Evolutionary conservation across 2,797 vertebrate genomes (phyloP).

Genomic region (Lacerta bilineata): DNA sequence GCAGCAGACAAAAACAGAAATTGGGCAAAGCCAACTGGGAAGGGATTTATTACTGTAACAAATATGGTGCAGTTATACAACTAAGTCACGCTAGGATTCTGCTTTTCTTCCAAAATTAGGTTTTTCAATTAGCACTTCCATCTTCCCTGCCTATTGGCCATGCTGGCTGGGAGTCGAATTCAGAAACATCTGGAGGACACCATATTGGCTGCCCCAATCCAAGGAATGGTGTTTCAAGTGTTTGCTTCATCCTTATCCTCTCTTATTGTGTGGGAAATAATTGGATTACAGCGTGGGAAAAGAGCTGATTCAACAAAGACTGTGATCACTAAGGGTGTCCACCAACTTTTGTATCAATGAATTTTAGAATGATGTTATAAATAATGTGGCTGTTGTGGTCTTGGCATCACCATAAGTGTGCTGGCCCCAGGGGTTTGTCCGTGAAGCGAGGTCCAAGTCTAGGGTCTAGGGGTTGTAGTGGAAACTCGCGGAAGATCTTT

Average conservation of each 20-base stretch:
- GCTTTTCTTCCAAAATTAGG: neutral
- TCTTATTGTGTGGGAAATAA: neutral
- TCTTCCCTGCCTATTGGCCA: too few species aligned
- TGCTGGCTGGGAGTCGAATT: too few species aligned
- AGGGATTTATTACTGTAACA: neutral
- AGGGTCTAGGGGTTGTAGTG: too few species aligned
- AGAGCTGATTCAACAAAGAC: neutral
- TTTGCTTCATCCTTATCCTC: neutral
- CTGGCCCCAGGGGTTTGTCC: too few species aligned
- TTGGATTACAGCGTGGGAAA: neutral
- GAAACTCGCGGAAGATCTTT: too few species aligned
- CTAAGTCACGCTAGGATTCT: too few species aligned
- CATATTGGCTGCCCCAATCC: too few species aligned
- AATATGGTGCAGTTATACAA: neutral
- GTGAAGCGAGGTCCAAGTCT: too few species aligned
- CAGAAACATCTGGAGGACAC: too few species aligned
- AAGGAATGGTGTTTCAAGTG: too few species aligned
- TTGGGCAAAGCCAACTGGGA: neutral
- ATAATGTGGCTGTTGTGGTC: neutral
- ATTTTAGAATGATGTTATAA: conserved; percentile 8
- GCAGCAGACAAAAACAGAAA: neutral
- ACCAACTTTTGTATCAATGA: neutral
- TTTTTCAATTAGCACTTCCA: too few species aligned
- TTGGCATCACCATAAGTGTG: neutral
- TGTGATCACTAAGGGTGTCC: too few species aligned